Evolutionary conservation across 1,140 invertebrate species (phyloP).

Genomic region (Dysdera silvatica): DNA sequence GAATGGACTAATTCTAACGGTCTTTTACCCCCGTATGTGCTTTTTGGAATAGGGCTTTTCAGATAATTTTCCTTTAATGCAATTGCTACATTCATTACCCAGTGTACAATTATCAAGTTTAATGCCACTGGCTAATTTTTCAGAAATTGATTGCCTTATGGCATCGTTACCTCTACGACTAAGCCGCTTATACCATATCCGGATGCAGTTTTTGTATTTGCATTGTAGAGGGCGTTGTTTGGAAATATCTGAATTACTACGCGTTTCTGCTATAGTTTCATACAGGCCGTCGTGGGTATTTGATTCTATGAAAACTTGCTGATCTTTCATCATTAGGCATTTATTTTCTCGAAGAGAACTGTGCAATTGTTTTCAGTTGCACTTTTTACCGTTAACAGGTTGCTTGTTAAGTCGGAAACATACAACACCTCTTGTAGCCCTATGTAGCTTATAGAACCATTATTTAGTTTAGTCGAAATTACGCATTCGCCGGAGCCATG

Average conservation of each 20-base stretch:
- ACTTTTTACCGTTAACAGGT: neutral
- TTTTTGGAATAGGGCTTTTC: neutral
- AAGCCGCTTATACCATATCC: constrained; percentile 6
- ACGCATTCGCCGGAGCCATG: no score
- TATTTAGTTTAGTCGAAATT: no score
- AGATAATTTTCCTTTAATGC: constrained; percentile 17
- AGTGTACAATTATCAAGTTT: neutral
- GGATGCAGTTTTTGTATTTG: neutral
- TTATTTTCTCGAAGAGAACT: neutral
- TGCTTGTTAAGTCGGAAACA: no score
- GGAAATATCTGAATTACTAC: neutral
- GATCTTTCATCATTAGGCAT: neutral
- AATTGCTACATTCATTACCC: neutral
- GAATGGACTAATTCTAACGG: constrained; percentile 17
- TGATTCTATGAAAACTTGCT: neutral
- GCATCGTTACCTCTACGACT: neutral
- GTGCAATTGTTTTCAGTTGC: neutral
- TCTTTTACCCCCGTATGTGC: neutral
- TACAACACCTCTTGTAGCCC: no score
- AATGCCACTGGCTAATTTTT: neutral
- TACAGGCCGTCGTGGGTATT: neutral
- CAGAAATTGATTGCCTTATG: neutral
- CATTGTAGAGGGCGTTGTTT: neutral
- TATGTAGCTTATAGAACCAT: no score
- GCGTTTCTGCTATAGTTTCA: neutral